Evolutionary conservation across 2,888 invertebrate species (phyloP), one percentile per base, ranked within the genome.

Genomic region (Ashinkailepas kermadecensis): DNA sequence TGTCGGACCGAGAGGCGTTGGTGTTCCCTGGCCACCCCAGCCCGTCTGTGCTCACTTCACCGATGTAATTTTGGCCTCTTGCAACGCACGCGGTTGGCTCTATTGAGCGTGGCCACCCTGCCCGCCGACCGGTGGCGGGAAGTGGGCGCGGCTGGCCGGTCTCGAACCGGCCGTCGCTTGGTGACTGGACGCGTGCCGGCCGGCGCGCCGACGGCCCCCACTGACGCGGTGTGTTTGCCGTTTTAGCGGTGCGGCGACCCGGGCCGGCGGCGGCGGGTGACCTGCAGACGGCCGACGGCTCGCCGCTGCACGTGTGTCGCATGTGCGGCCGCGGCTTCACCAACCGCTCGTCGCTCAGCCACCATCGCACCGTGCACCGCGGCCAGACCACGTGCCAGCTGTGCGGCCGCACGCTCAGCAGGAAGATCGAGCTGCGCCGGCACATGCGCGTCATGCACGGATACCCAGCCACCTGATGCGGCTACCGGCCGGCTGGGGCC

Each of bases 351-450:
- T 67, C 81, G 18, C 78, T 82, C 18, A 83, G 83, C 80, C 74
- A 83, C 15, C 67, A 74, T 23, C 81, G 83, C 65, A 80, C 83
- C 18, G 59, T 82, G n/a, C 83, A 83, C 67, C 83, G 84, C 15
- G 86, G 88, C 80, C 86, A 88, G 84, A 85, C 89, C 7, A 86
- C 87, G 82, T 86, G 87, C 13, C 84, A 87, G 3, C 84, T 88
- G 54, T 86, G 87, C 54, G 87, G 89, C 0, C 85, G 88, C 65
- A 89, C 88, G 84, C 85, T 89, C 65, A 85, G 87, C 2, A 87
- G 87, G 70, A 88, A 88, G 83, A 85, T 89, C 18, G 85, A 85
- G 64, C 84, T 84, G 74, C 80, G 82, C 58, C 85, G 85, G 81
- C 83, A 84, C 83, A 85, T 86, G 13, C 59, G 62, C 8, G 82